Percentiles rank a stretch among this genome's conserved stretches.
phyloP scores from a whole-genome alignment of 2,113 vertebrate genomes.

The Stomatorhinus ivindoensis region DNA sequence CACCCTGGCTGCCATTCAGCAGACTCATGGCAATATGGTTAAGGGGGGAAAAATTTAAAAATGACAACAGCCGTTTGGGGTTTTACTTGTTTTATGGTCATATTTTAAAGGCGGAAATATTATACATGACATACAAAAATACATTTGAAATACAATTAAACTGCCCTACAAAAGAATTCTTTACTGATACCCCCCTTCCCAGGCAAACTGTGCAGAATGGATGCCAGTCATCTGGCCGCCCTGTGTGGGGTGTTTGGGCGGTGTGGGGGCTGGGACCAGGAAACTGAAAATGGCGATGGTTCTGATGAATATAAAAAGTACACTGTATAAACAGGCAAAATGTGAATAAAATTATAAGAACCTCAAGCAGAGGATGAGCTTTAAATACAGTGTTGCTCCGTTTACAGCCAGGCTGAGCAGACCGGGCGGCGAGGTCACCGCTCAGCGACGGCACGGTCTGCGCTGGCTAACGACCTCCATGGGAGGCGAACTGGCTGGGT shows the following conservation, averaged over 20 bases:
- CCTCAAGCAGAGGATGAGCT: slow-evolving; percentile 8
- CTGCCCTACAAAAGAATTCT: slow-evolving; percentile 56
- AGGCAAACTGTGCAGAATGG: slow-evolving; percentile 28
- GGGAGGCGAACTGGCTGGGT: slow-evolving; percentile 58
- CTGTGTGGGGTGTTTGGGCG: background rate
- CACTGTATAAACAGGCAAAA: background rate
- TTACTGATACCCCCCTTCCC: slow-evolving; percentile 36
- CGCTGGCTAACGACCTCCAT: slow-evolving; percentile 59
- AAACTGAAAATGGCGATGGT: background rate
- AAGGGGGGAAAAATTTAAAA: background rate
- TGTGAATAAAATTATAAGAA: background rate
- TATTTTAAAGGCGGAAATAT: slow-evolving; percentile 65
- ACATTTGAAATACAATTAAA: slow-evolving; percentile 74
- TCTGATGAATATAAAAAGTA: slow-evolving; percentile 8
- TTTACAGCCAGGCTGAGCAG: slow-evolving; percentile 33
- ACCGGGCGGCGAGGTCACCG: background rate
- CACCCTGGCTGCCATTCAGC: background rate
- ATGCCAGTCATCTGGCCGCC: background rate
- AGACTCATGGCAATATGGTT: background rate
- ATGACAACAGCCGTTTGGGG: slow-evolving; percentile 41
- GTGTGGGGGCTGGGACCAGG: background rate
- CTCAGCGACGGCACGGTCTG: background rate
- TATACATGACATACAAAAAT: slow-evolving; percentile 94
- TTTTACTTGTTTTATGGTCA: slow-evolving; percentile 59
- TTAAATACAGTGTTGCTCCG: slow-evolving; percentile 40